A percentile compares a stretch with the other conserved stretches of the same genome.
Evolutionary conservation across 2,888 invertebrate genomes (phyloP).

Genomic region (Fissipunctia ypsillon): DNA sequence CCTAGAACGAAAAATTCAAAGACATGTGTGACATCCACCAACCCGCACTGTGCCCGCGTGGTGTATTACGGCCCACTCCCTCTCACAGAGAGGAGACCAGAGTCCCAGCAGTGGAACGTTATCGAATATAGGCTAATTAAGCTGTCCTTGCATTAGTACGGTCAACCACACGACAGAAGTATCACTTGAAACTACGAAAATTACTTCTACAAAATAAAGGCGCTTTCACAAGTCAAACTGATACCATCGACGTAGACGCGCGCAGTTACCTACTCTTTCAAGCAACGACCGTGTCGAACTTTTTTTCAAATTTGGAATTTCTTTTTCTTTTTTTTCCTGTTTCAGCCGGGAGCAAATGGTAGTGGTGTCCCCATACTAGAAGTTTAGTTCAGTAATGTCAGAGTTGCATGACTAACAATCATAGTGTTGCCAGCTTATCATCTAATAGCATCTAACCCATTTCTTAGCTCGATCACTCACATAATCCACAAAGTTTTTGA

Average conservation of each 20-base stretch:
- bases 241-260: background rate
- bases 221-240: background rate
- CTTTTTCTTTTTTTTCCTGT: background rate
- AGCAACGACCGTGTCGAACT: background rate
- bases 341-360: conserved; percentile 10
- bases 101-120: background rate
- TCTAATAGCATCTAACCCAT: conserved; percentile 43
- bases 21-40: background rate
- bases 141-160: background rate
- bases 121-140: background rate
- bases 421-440: conserved; percentile 49
- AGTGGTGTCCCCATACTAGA: conserved; percentile 13
- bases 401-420: conserved; percentile 31
- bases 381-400: conserved; percentile 34
- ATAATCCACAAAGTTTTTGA: background rate
- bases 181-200: background rate
- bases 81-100: background rate
- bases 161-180: background rate
- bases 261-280: background rate
- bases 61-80: background rate
- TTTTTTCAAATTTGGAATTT: background rate
- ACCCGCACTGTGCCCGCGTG: background rate
- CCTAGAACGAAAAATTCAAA: background rate
- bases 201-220: background rate
- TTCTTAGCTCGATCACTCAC: conserved; percentile 26